phyloP scores from a whole-genome alignment of 1,140 invertebrate genomes.

The Doryteuthis pealeii region DNA sequence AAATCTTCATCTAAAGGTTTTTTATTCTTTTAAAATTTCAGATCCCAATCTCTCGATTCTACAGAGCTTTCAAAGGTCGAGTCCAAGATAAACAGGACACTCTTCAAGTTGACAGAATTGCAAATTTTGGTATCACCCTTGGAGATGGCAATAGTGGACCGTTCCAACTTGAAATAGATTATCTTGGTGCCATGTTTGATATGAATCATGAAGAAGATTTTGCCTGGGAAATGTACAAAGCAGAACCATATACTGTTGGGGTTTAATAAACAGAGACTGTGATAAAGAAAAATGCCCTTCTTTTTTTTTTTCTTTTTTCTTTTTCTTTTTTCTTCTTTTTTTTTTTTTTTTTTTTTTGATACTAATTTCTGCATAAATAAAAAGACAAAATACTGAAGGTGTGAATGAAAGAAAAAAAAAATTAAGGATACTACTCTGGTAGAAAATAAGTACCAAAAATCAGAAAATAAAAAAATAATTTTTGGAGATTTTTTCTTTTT shows the following conservation, averaged over 20 bases:
- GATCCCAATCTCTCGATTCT: constrained; percentile 96
- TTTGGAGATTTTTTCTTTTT: no score
- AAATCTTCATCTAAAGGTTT: not conserved
- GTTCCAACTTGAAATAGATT: constrained; percentile 92
- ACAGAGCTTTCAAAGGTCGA: constrained; percentile 78
- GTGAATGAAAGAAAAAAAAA: no score
- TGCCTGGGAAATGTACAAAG: constrained; percentile 85
- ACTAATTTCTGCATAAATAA: no score
- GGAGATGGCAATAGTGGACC: constrained; percentile 76
- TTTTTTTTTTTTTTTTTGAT: no score
- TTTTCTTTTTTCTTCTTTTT: no score
- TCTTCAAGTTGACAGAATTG: constrained; percentile 67
- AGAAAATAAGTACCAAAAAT: no score
- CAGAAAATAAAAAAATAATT: no score
- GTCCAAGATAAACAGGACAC: constrained; percentile 79
- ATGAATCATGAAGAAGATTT: constrained; percentile 75
- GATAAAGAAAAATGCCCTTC: no score
- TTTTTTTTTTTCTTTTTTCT: no score
- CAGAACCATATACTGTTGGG: constrained; percentile 14
- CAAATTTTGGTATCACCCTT: constrained; percentile 78
- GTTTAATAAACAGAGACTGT: no score
- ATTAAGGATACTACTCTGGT: no score
- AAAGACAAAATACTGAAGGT: no score
- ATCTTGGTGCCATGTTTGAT: constrained; percentile 82
- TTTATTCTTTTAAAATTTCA: constrained; percentile 55